These are phyloP conservation scores for Drosophila serrata DNA, from an alignment of 1,140 invertebrate genomes.

Conservation along the genomic window DNA sequence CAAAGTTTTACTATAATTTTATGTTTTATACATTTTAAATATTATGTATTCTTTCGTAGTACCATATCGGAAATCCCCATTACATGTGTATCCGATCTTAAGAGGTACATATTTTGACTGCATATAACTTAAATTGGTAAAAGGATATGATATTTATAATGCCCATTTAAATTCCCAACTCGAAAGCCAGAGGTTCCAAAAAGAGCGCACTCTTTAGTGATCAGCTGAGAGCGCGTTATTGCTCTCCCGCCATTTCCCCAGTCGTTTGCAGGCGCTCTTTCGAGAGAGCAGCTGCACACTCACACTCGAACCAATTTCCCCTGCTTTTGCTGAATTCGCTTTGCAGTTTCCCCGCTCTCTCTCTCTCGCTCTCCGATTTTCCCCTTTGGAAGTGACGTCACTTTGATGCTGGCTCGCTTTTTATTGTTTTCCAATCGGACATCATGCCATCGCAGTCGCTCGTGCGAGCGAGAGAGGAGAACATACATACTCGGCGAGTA, in stretches of 20 bases:
- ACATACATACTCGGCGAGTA: conserved; percentile 15
- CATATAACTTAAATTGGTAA: not conserved
- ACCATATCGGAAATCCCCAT: not conserved
- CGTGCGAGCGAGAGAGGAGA: conserved; percentile 33
- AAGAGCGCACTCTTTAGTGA: conserved; percentile 50
- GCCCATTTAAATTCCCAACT: conserved; percentile 6
- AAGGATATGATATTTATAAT: not conserved
- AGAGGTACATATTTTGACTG: not conserved
- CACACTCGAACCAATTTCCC: conserved; percentile 53
- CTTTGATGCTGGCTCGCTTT: conserved; percentile 40
- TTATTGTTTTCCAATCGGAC: conserved; percentile 72
- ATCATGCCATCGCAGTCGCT: conserved; percentile 57
- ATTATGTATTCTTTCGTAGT: not conserved
- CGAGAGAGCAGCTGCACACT: conserved; percentile 18
- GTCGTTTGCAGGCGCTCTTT: conserved; percentile 19
- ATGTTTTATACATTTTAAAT: not conserved
- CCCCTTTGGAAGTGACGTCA: conserved; percentile 60
- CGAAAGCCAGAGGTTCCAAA: not conserved
- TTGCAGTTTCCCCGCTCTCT: conserved; percentile 39
- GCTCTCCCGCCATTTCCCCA: conserved; percentile 14
- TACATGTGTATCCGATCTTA: not conserved
- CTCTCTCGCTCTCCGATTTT: conserved; percentile 8
- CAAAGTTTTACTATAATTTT: conserved; percentile 5
- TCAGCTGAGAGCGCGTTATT: conserved; percentile 21
- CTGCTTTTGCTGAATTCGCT: conserved; percentile 70